Evolutionary conservation across 2,888 invertebrate species (phyloP).

Genomic region (Caenorhabditis virilis): DNA sequence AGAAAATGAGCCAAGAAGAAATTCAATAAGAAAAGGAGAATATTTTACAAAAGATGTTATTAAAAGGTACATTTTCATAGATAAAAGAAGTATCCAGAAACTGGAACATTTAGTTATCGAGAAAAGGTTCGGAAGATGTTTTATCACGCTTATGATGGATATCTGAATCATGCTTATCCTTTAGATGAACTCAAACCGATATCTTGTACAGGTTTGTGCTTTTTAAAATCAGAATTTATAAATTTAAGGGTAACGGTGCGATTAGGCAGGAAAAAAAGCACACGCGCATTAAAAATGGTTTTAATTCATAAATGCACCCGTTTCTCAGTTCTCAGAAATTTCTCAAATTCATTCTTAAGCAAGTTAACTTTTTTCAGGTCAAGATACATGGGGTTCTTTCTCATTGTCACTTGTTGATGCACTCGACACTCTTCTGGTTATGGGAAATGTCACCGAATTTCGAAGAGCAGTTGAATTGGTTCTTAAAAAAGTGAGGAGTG

Average conservation of each 20-base stretch:
- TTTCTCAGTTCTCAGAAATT: too few species aligned
- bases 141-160: constrained; percentile 95
- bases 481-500: constrained; percentile 70
- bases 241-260: too few species aligned
- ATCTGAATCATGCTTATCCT: constrained; percentile 88
- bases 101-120: constrained; percentile 40
- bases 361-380: too few species aligned
- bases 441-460: constrained; percentile 96
- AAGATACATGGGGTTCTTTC: constrained; percentile 96
- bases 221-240: too few species aligned
- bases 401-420: constrained; percentile 83
- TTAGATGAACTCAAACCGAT: constrained; percentile 93
- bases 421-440: constrained; percentile 87
- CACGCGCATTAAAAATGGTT: too few species aligned
- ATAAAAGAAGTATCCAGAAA: too few species aligned
- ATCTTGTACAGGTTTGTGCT: constrained; percentile 78
- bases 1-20: too few species aligned
- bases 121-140: constrained; percentile 86
- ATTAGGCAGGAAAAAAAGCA: too few species aligned
- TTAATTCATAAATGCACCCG: too few species aligned
- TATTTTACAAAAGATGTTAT: constrained; percentile 3
- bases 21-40: not conserved
- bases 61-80: not conserved
- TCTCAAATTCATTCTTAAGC: too few species aligned
- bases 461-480: constrained; percentile 58